Base-by-base conservation (phyloP, 2,113 vertebrate genomes). In the Rhynchomys soricoides region DNA sequence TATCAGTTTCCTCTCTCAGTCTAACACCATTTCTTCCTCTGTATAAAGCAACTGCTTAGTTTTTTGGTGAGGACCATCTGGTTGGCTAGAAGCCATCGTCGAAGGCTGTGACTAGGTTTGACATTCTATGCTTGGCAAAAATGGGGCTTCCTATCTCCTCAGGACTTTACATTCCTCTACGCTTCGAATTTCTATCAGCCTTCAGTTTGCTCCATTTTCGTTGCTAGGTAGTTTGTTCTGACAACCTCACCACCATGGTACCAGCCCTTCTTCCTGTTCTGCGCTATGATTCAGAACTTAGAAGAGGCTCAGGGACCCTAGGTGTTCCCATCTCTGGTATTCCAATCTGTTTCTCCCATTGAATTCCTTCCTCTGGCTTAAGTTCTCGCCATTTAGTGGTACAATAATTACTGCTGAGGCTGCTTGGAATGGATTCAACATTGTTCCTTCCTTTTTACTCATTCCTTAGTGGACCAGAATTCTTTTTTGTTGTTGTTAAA, bases 1-100 rank as follows among this genome's bases (percentile, higher is more conserved):
- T 86, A 24, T 57, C 40, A 57, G 81, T 90, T 93, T 93, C 15
- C 45, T 92, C 5, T 87, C 40, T 95, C 8, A 90, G 34, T 77
- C 11, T 89, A 15, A 82, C 19, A 93, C 40, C 57, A 37, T 52
- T 29, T 93, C 89, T 93, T 10, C 45, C 15, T 50, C 83, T 0
- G 1, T 95, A 66, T 55, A 59, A 88, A 96, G 62, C 26, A 78
- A 45, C 22, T 64, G 11, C 48, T 93, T 75, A 62, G 50, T 43
- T 40, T n/a, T 31, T 89, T 75, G 40, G 26, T 43, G 31, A n/a
- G 86, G 92, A 95, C 1, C 37, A 70, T 78, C 26, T 62, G 48
- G 24, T 62, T 59, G 8, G 31, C 64, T 88, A 91, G 59, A 86
- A 50, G 57, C 86, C 86, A 62, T 26, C 55, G 31, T 43, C 8